Percentiles rank a stretch among this genome's conserved stretches.
phyloP scores from a whole-genome alignment of 2,113 vertebrate species.

The Symphodus melops region DNA sequence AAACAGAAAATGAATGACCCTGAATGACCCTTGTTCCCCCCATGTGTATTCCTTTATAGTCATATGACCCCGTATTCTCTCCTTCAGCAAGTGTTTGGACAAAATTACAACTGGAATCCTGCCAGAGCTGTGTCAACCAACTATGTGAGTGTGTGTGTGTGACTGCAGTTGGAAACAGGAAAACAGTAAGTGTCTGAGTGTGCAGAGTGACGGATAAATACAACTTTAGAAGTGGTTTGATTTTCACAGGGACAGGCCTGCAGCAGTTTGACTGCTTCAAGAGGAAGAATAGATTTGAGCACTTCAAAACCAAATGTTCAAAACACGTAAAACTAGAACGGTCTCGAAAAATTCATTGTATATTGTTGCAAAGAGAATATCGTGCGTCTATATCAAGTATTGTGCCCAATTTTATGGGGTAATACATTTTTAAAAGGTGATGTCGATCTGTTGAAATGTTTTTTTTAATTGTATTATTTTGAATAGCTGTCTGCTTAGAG shows the following conservation, averaged over 20 bases:
- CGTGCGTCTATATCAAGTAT: too few species aligned
- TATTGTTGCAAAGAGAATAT: too few species aligned
- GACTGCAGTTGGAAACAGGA: slow-evolving; percentile 17
- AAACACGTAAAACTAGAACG: too few species aligned
- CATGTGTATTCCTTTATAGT: too few species aligned
- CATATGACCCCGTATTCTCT: slow-evolving; percentile 38
- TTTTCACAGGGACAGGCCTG: slow-evolving; percentile 21
- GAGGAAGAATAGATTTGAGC: neutral
- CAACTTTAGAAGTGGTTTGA: slow-evolving; percentile 55
- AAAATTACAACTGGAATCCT: slow-evolving; percentile 55
- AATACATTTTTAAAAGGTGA: too few species aligned
- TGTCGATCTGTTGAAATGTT: too few species aligned
- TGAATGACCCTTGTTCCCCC: slow-evolving; percentile 21
- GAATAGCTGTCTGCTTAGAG: too few species aligned
- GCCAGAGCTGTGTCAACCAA: slow-evolving; percentile 26
- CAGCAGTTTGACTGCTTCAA: slow-evolving; percentile 33
- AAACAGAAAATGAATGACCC: slow-evolving; percentile 23
- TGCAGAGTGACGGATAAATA: slow-evolving; percentile 50
- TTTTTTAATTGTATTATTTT: too few species aligned
- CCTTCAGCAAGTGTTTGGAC: slow-evolving; percentile 29
- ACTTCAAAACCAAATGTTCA: too few species aligned
- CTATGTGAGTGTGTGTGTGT: slow-evolving; percentile 5
- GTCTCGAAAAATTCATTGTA: too few species aligned
- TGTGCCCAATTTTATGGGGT: too few species aligned
- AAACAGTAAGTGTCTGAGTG: slow-evolving; percentile 35